Evolutionary conservation across 2,797 vertebrate species (phyloP).

Genomic region (Rhyacichthys aspro): DNA sequence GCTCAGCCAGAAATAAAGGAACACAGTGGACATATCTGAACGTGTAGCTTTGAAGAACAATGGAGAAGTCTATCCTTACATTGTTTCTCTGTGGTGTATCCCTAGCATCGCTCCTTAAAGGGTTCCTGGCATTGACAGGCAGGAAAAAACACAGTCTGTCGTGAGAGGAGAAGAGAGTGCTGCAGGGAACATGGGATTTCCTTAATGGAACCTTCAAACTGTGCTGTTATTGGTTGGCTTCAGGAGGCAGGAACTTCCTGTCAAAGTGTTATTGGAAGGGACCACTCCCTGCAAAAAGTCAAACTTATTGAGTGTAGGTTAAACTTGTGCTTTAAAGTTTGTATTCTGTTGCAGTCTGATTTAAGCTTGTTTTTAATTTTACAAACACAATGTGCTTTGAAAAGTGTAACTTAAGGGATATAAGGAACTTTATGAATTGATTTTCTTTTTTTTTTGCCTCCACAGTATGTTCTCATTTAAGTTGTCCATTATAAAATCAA

Average conservation of each 20-base stretch:
- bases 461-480: background rate
- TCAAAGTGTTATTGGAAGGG: conserved; percentile 53
- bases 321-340: conserved; percentile 6
- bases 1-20: conserved; percentile 29
- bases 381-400: conserved; percentile 1
- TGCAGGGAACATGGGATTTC: conserved; percentile 68
- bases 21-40: conserved; percentile 46
- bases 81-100: conserved; percentile 57
- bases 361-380: too few species aligned
- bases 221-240: conserved; percentile 63
- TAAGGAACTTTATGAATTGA: background rate
- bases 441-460: background rate
- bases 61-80: conserved; percentile 67
- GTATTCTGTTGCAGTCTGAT: background rate
- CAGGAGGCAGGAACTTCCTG: conserved; percentile 70
- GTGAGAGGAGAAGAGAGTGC: conserved; percentile 57
- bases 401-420: background rate
- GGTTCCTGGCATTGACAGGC: conserved; percentile 76
- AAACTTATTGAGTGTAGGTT: conserved; percentile 17
- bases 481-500: background rate
- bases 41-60: conserved; percentile 59
- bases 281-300: conserved; percentile 54
- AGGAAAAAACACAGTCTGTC: conserved; percentile 76
- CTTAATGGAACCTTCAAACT: conserved; percentile 65
- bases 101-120: conserved; percentile 65